Evolutionary conservation across 2,797 vertebrate genomes (phyloP).

Genomic region (Chelonia mydas): DNA sequence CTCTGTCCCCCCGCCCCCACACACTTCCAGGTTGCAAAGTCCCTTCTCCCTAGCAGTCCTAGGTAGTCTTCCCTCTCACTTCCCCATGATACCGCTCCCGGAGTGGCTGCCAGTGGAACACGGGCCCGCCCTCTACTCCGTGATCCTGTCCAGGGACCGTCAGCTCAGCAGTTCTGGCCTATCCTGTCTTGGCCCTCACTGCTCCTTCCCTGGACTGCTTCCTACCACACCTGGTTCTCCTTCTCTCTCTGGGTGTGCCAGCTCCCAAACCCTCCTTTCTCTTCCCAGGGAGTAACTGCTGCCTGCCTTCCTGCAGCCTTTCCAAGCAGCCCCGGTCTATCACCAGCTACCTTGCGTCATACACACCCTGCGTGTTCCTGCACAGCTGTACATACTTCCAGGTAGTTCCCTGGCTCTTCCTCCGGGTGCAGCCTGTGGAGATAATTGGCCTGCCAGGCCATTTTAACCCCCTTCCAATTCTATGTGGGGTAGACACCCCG

Average conservation of each 20-base stretch:
- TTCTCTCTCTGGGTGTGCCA: not conserved
- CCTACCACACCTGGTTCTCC: not conserved
- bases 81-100: not conserved
- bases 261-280: no score
- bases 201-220: not conserved
- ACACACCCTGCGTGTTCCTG: not conserved
- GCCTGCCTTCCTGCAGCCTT: not conserved
- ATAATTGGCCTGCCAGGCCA: not conserved
- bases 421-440: not conserved
- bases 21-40: not conserved
- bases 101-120: no score
- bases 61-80: not conserved
- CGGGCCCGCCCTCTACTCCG: not conserved
- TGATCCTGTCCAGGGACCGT: not conserved
- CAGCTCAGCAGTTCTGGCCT: not conserved
- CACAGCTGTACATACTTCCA: not conserved
- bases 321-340: not conserved
- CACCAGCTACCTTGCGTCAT: not conserved
- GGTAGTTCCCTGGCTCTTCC: not conserved
- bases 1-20: no score
- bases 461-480: not conserved
- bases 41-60: not conserved
- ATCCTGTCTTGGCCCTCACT: not conserved
- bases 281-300: no score
- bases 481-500: not conserved